Base-by-base conservation (phyloP, 2,888 invertebrate genomes). In the Himalopsyche anomala region DNA sequence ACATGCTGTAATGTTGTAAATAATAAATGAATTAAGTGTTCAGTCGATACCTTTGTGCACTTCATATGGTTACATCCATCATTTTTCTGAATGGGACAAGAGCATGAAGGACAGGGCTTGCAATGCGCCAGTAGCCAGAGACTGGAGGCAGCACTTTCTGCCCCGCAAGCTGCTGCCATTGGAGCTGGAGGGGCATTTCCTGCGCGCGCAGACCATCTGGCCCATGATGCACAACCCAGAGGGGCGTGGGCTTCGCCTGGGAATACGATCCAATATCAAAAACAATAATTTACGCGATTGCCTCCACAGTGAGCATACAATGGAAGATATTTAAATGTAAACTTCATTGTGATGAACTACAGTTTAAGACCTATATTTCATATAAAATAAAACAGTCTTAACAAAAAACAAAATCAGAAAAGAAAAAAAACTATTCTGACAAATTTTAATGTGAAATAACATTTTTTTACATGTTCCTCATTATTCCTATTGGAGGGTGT, bases 51-150 rank as follows among this genome's bases (percentile, higher is more conserved):
- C 92, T 95, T 95, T 82, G 94, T 95, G 90, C 95, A 95, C 90
- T 95, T 95, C 94, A 95, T 95, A 90, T 95, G 95, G 90, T 95
- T 95, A 90, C 95, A 95, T 28, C 94, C 95, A 91, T 95, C 95
- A 90, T 95, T 95, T 90, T 95, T 95, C 91, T 95, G 95, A 87
- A 95, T 95, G 5, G 95, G 95, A 89, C 95, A 94, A 89, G 95
- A 94, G 90, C 95, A 95, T 90, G 95, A 95, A 42, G 95, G 95
- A 90, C 95, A 95, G 0, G 95, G 94, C 90, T 95, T 95, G 5
- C 95, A 95, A 91, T 95, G 95, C 28, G 95, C 95, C 28, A 95
- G 95, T 86, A 95, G 91, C 95, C 95, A 95, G 62, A 95, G 91
- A 90, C 94, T 94, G 90, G 95, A 95, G 69, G 94, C 94, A 4